phyloP scores from a whole-genome alignment of 2,888 invertebrate species.

The Folsomia manolachei region DNA sequence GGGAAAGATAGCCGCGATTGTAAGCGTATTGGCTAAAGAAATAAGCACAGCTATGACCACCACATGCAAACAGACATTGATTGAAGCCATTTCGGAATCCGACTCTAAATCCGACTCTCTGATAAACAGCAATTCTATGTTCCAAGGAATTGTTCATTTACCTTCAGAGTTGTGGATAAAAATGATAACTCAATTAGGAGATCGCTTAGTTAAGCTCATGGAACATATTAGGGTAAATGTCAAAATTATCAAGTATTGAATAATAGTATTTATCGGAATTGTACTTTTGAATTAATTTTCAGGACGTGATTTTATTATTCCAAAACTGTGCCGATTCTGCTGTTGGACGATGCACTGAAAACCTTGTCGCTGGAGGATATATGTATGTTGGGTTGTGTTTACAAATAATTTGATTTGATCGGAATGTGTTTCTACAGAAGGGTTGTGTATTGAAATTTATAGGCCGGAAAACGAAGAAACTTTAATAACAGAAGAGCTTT shows the following conservation, averaged over 20 bases:
- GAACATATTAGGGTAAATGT: constrained; percentile 42
- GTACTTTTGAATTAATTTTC: neutral
- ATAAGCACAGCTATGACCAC: constrained; percentile 49
- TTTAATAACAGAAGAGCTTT: constrained; percentile 43
- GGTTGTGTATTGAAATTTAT: constrained; percentile 4
- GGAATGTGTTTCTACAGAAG: constrained; percentile 4
- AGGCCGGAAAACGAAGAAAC: constrained; percentile 48
- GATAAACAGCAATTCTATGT: constrained; percentile 46
- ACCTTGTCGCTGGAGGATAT: constrained; percentile 26
- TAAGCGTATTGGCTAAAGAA: constrained; percentile 48
- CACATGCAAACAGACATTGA: constrained; percentile 48
- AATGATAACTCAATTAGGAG: constrained; percentile 48
- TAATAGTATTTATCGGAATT: neutral
- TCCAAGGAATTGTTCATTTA: constrained; percentile 45
- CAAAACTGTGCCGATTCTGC: constrained; percentile 50
- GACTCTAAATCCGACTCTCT: constrained; percentile 47
- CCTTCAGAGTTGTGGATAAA: constrained; percentile 47
- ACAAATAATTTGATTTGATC: neutral
- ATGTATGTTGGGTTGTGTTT: constrained; percentile 26
- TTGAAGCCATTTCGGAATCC: constrained; percentile 49
- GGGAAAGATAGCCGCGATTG: constrained; percentile 49
- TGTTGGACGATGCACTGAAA: constrained; percentile 31
- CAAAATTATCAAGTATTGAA: neutral
- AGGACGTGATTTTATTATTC: constrained; percentile 47
- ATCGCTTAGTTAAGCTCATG: constrained; percentile 43